Percentiles rank a stretch among this genome's conserved stretches.
Conservation (phyloP, 2,113 vertebrate species). For the Phrynosoma platyrhinos region DNA sequence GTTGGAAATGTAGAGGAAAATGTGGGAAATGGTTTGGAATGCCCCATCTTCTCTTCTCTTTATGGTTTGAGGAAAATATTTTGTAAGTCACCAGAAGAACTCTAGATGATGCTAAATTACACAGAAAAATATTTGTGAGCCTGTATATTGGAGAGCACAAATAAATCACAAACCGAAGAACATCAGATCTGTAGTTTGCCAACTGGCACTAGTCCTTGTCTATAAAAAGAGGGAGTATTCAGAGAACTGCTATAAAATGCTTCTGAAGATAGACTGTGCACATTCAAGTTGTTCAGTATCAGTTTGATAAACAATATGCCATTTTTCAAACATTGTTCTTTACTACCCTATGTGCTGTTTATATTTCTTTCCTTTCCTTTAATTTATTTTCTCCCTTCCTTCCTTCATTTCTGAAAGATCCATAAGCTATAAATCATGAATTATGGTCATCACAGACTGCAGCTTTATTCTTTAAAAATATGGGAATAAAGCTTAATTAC, state of each 20-base stretch:
- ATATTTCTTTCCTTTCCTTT: too few relatives aligned
- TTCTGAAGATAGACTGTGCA: background rate
- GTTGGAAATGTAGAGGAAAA: background rate
- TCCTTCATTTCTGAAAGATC: too few relatives aligned
- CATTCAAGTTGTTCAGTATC: background rate
- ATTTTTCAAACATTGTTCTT: background rate
- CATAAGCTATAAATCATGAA: too few relatives aligned
- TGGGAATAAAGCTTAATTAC: too few relatives aligned
- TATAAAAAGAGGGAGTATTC: background rate
- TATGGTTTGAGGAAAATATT: background rate
- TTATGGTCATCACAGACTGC: too few relatives aligned
- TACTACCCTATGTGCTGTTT: too few relatives aligned
- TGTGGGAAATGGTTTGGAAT: background rate
- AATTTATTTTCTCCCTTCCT: too few relatives aligned
- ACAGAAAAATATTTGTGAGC: background rate
- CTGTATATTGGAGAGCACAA: background rate
- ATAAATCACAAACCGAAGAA: conserved; percentile 2
- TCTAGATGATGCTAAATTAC: background rate
- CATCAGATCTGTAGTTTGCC: background rate
- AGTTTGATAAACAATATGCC: background rate
- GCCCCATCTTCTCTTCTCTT: background rate
- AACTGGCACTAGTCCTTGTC: background rate
- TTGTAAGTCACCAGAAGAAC: background rate
- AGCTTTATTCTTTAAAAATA: too few relatives aligned
- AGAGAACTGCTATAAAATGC: conserved; percentile 1